These are phyloP conservation scores for Brenthis ino DNA, from an alignment of 2,888 invertebrate genomes.

Conservation along the genomic window DNA sequence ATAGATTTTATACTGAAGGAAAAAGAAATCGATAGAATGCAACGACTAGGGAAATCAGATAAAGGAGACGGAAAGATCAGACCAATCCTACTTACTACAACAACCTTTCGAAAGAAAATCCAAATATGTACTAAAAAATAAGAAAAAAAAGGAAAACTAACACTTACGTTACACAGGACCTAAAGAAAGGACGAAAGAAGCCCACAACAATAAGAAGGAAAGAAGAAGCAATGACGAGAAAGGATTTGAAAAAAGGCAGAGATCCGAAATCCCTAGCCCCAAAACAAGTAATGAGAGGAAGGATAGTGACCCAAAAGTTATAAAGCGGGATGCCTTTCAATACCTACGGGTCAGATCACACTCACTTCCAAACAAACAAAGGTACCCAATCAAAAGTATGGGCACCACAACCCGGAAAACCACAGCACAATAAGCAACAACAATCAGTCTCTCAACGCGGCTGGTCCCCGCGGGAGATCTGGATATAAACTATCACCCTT, in stretches of 20 bases:
- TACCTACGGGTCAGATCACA: conserved; percentile 25
- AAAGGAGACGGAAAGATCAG: conserved; percentile 3
- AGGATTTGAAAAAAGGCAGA: neutral
- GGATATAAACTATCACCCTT: too few relatives aligned
- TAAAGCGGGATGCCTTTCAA: conserved; percentile 24
- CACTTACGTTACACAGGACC: neutral
- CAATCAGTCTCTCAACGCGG: neutral
- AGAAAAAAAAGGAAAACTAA: too few relatives aligned
- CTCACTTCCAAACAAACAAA: conserved; percentile 23
- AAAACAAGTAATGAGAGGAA: conserved; percentile 1
- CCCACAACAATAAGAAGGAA: conserved; percentile 1
- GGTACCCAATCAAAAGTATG: neutral
- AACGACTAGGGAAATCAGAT: neutral
- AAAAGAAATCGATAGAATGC: too few relatives aligned
- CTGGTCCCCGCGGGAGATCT: too few relatives aligned
- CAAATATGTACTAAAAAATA: neutral
- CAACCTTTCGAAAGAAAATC: conserved; percentile 21
- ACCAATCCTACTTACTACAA: conserved; percentile 21
- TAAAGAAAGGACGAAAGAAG: conserved; percentile 2
- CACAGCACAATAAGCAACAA: conserved; percentile 22
- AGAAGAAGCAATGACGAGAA: conserved; percentile 1
- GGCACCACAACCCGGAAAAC: conserved; percentile 13
- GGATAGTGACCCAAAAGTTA: conserved; percentile 15
- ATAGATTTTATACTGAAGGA: too few relatives aligned
- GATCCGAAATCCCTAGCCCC: conserved; percentile 5